Conservation (phyloP, 2,888 invertebrate species). For the Cylindroiulus punctatus region DNA sequence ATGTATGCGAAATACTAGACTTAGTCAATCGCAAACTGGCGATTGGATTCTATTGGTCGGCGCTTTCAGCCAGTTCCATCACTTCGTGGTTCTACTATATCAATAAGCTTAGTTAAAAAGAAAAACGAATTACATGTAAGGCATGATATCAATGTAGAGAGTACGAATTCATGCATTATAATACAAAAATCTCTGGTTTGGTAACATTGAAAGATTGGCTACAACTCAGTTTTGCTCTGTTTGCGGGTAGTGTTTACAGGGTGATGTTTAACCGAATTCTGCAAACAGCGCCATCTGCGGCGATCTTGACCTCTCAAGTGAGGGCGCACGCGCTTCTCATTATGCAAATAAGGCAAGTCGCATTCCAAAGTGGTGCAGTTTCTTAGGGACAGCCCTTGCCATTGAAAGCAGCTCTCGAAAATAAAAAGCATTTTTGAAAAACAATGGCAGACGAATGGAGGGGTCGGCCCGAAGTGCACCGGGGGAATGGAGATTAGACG, state of each 20-base stretch:
- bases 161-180: too few relatives aligned
- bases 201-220: too few relatives aligned
- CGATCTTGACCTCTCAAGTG: constrained; percentile 17
- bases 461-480: background rate
- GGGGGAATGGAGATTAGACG: constrained; percentile 29
- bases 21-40: too few relatives aligned
- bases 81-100: too few relatives aligned
- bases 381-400: background rate
- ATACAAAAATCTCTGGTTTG: too few relatives aligned
- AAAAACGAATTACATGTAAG: too few relatives aligned
- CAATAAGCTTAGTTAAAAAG: too few relatives aligned
- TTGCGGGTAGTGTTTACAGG: background rate
- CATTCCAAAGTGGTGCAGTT: constrained; percentile 4
- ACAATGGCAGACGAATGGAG: constrained; percentile 3
- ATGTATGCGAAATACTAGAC: too few relatives aligned
- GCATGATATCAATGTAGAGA: too few relatives aligned
- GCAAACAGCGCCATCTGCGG: background rate
- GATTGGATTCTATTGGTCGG: too few relatives aligned
- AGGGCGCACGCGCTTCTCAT: constrained; percentile 35
- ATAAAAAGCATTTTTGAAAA: background rate
- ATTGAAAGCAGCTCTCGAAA: background rate
- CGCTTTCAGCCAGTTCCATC: too few relatives aligned
- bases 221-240: background rate
- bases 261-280: background rate
- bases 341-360: background rate